These are phyloP conservation scores for Phaonia tiefii DNA, from an alignment of 2,888 invertebrate genomes.

Conservation along the genomic window DNA sequence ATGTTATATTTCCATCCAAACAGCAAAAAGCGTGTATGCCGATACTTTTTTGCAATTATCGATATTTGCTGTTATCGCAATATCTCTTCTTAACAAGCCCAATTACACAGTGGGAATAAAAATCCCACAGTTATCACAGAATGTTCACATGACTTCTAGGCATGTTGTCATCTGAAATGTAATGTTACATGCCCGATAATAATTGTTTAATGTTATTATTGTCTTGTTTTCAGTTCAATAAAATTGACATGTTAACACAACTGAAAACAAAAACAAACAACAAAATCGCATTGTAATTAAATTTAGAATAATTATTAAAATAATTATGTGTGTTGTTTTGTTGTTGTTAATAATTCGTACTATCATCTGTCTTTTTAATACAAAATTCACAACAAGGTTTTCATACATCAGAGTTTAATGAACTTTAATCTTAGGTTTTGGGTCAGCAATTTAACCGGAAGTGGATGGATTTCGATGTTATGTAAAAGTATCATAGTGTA, in stretches of 20 bases:
- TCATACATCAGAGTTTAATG: conserved; percentile 18
- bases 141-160: too few relatives aligned
- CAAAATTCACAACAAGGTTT: conserved; percentile 29
- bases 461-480: conserved; percentile 7
- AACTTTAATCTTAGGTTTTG: neutral
- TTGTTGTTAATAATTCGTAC: neutral
- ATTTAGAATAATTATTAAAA: conserved; percentile 21
- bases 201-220: neutral
- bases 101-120: too few relatives aligned
- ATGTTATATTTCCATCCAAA: too few relatives aligned
- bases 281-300: conserved; percentile 20
- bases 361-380: conserved; percentile 1
- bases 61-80: too few relatives aligned
- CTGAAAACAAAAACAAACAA: too few relatives aligned
- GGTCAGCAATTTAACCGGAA: neutral
- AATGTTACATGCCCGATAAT: neutral
- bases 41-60: too few relatives aligned
- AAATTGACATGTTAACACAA: conserved; percentile 28
- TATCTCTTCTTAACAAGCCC: too few relatives aligned
- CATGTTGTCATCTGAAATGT: neutral
- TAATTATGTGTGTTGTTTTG: conserved; percentile 20
- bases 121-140: too few relatives aligned
- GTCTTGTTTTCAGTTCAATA: neutral
- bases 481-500: neutral
- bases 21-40: too few relatives aligned